phyloP scores from a whole-genome alignment of 1,140 invertebrate genomes.

The Matsumurasca onukii region DNA sequence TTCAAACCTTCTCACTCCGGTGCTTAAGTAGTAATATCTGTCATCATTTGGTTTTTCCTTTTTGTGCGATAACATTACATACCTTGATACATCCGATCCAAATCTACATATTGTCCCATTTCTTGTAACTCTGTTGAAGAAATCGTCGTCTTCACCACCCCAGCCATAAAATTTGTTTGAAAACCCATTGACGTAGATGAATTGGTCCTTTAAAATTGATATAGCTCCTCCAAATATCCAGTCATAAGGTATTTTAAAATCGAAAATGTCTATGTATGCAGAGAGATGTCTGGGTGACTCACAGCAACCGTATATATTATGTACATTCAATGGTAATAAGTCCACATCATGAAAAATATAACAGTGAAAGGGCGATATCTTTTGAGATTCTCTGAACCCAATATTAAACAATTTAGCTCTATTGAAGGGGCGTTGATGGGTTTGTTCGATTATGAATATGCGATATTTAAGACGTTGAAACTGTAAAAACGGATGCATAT shows the following conservation, averaged over 20 bases:
- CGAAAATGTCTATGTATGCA: slow-evolving; percentile 85
- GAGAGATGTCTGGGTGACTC: slow-evolving; percentile 88
- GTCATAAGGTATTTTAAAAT: slow-evolving; percentile 75
- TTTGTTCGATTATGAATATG: slow-evolving; percentile 92
- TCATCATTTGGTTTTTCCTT: slow-evolving; percentile 53
- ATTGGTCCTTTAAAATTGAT: slow-evolving; percentile 68
- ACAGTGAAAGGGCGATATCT: slow-evolving; percentile 73
- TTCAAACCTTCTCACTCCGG: slow-evolving; percentile 56
- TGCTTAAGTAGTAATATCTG: slow-evolving; percentile 45
- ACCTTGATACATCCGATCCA: slow-evolving; percentile 67
- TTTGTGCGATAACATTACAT: slow-evolving; percentile 75
- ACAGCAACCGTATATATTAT: slow-evolving; percentile 91
- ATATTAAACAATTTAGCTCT: slow-evolving; percentile 92
- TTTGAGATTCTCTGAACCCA: slow-evolving; percentile 75
- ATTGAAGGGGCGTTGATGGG: slow-evolving; percentile 78
- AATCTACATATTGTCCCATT: slow-evolving; percentile 65
- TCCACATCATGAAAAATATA: slow-evolving; percentile 96
- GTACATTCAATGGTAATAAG: slow-evolving; percentile 82
- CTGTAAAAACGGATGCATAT: slow-evolving; percentile 89
- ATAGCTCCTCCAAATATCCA: slow-evolving; percentile 77
- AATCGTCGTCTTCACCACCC: slow-evolving; percentile 90
- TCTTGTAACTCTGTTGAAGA: slow-evolving; percentile 53
- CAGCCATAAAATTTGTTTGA: slow-evolving; percentile 88
- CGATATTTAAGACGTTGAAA: slow-evolving; percentile 82
- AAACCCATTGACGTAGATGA: slow-evolving; percentile 85